These are phyloP conservation scores for Leptarthrus brevirostris DNA, from an alignment of 2,888 invertebrate genomes.

Conservation along the genomic window DNA sequence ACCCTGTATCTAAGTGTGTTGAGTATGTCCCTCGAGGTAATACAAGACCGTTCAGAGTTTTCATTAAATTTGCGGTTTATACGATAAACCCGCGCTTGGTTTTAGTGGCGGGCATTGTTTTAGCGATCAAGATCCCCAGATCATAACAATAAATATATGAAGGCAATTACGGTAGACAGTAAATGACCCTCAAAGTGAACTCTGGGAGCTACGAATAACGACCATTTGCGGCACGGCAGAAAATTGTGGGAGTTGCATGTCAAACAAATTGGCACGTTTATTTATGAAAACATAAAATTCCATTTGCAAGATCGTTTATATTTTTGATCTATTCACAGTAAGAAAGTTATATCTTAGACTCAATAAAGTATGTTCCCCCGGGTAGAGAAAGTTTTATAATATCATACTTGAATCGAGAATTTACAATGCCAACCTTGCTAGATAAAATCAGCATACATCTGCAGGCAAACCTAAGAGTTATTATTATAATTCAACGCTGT, in stretches of 20 bases:
- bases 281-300: conserved; percentile 26
- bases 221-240: neutral
- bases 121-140: conserved; percentile 20
- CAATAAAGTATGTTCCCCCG: too few species aligned
- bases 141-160: conserved; percentile 37
- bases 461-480: too few species aligned
- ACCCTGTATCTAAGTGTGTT: conserved; percentile 10
- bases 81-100: neutral
- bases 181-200: conserved; percentile 15
- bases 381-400: too few species aligned
- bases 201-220: neutral
- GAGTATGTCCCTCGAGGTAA: conserved; percentile 18
- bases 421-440: too few species aligned
- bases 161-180: conserved; percentile 20
- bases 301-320: conserved; percentile 16
- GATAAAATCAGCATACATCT: too few species aligned
- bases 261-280: conserved; percentile 16
- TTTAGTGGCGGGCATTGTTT: conserved; percentile 17
- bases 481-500: too few species aligned
- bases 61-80: conserved; percentile 3
- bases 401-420: too few species aligned
- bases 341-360: too few species aligned
- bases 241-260: conserved; percentile 6
- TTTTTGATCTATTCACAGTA: too few species aligned
- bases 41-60: neutral